These are phyloP conservation scores for Hydrozoanthus gracilis DNA, from an alignment of 92 coral and sea anemone genomes.

Conservation along the genomic window DNA sequence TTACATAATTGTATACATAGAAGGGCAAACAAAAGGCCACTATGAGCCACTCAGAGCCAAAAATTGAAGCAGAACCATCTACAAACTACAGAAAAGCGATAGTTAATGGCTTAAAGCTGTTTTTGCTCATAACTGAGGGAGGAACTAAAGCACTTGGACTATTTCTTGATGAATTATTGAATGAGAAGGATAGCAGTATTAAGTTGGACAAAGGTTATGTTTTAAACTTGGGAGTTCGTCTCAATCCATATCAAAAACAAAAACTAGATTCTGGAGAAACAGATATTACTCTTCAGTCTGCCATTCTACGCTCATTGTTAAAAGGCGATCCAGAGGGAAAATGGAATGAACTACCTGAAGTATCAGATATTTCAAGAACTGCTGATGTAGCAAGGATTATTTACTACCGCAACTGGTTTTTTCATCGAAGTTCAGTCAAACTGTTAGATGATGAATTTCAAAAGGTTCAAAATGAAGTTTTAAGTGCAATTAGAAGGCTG, in stretches of 20 bases:
- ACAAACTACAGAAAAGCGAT: neutral
- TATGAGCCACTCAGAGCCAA: neutral
- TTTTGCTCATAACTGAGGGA: neutral
- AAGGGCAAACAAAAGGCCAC: neutral
- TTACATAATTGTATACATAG: too few relatives aligned
- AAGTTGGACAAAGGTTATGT: neutral
- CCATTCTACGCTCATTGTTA: neutral
- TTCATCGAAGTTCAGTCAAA: conserved; percentile 4
- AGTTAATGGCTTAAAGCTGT: neutral
- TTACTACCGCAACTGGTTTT: neutral
- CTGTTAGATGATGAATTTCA: neutral
- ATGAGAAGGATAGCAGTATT: neutral
- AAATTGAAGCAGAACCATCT: neutral
- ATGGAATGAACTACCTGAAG: neutral
- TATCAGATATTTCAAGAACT: neutral
- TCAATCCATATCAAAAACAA: neutral
- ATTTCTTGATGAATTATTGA: neutral
- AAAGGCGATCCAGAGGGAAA: neutral
- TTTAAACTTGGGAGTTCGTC: neutral
- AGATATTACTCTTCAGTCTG: neutral
- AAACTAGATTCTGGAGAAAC: neutral
- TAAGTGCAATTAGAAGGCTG: neutral
- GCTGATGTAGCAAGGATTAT: neutral
- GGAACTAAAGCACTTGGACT: neutral
- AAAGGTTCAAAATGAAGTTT: neutral